Evolutionary conservation across 2,113 vertebrate species (phyloP), one percentile per base, ranked within the genome.

Genomic region (Tetraodon nigroviridis): DNA sequence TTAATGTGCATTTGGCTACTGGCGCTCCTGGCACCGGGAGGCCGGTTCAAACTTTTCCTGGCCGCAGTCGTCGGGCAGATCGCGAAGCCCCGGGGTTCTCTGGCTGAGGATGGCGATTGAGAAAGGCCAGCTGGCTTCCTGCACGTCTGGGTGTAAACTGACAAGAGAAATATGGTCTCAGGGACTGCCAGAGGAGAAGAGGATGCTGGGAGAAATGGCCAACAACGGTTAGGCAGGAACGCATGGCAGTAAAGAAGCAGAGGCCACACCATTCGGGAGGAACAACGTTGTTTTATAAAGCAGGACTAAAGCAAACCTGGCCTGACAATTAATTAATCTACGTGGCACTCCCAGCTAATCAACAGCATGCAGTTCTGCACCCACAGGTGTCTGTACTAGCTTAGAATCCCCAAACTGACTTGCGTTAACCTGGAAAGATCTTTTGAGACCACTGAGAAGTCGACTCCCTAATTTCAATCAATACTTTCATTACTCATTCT

Each of bases 121-220:
- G 76, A 80, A 83, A 76, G 78, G 82, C 85, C 87, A 89, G 84
- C 78, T 88, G 87, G 84, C 86, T 79, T 64, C 67, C 53, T 58
- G 46, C 63, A 54, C 75, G 71, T 76, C 78, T 87, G 81, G 81
- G 82, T 22, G 44, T 78, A 64, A 77, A 79, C 61, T 77, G 87
- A 81, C 83, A 84, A 76, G 61, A 82, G 77, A 81, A 87, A 87
- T 85, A 85, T 84, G 84, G 75, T 83, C 71, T 61, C 57, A 24
- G 71, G 80, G 66, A 70, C 75, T 80, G 85, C 85, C 82, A 89
- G 64, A 76, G 75, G 72, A 80, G 80, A 84, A 72, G 54, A 51
- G 64, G 58, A 76, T 76, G 52, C 62, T 61, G 64, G 73, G 75
- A 79, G 70, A 76, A 72, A 80, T 71, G 77, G 62, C 78, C 76